Conservation (phyloP, 2,888 invertebrate genomes). For the Nephrotoma guestfalica region DNA sequence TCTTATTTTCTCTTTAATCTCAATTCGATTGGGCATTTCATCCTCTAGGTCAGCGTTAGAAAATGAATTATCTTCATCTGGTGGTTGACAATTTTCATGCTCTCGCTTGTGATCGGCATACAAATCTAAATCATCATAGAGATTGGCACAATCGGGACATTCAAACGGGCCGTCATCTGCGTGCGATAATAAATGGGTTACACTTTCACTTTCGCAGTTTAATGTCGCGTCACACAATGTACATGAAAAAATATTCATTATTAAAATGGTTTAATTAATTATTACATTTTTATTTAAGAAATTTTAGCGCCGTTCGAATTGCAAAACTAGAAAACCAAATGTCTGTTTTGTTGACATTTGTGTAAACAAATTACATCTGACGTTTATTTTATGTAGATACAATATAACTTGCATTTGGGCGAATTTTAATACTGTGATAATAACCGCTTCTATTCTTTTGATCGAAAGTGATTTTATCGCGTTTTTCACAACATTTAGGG, state of each 20-base stretch:
- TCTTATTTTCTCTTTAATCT: not conserved
- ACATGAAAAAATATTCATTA: not conserved
- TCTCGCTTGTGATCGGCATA: conserved; percentile 1
- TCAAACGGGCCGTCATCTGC: conserved; percentile 8
- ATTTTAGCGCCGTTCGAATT: not conserved
- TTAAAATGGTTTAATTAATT: not conserved
- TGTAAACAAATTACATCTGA: not conserved
- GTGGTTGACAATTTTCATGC: not conserved
- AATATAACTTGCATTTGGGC: not conserved
- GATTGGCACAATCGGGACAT: conserved; percentile 11
- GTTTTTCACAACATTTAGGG: too few relatives aligned
- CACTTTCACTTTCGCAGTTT: not conserved
- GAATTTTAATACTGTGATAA: not conserved
- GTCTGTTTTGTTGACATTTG: not conserved
- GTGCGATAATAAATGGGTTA: conserved; percentile 8
- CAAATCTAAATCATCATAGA: conserved; percentile 7
- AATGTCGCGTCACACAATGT: not conserved
- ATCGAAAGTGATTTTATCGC: not conserved
- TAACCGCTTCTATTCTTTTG: not conserved
- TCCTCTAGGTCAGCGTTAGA: not conserved
- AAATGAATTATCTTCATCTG: not conserved
- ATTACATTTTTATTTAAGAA: not conserved
- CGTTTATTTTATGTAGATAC: not conserved
- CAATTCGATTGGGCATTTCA: not conserved
- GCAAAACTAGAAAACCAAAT: not conserved